Conservation (phyloP, 2,113 vertebrate genomes). For the Antennarius striatus region DNA sequence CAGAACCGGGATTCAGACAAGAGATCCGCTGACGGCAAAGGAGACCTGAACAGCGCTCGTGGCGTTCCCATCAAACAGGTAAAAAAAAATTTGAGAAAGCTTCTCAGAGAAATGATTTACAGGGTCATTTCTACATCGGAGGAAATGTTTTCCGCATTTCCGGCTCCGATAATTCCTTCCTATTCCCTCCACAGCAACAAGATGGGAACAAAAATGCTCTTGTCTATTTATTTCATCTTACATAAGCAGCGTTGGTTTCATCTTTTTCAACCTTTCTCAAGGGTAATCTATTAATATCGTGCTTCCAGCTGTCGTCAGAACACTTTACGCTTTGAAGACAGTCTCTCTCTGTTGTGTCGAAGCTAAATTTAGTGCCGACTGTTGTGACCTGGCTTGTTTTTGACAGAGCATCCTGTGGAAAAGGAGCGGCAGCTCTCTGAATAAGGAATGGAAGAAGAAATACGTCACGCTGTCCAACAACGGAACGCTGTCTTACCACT, state of each 20-base stretch:
- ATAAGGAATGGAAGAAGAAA: constrained; percentile 63
- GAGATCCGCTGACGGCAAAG: constrained; percentile 85
- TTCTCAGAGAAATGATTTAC: no score
- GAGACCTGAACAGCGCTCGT: constrained; percentile 81
- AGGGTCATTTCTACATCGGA: no score
- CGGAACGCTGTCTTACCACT: constrained; percentile 91
- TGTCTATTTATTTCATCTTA: constrained; percentile 50
- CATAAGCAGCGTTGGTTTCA: constrained; percentile 40
- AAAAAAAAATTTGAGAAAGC: no score
- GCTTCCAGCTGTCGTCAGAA: constrained; percentile 31
- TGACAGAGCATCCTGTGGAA: constrained; percentile 92
- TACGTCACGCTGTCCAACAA: constrained; percentile 92
- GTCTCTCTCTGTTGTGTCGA: not conserved
- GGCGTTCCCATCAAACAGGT: constrained; percentile 94
- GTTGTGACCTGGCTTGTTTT: not conserved
- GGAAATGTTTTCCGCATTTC: no score
- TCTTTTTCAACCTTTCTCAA: constrained; percentile 39
- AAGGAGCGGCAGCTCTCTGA: constrained; percentile 93
- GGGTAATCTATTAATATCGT: constrained; percentile 52
- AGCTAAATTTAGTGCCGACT: constrained; percentile 44
- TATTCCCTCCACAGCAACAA: constrained; percentile 12
- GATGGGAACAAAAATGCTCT: constrained; percentile 21
- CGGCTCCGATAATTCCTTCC: not conserved
- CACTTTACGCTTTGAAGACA: constrained; percentile 29
- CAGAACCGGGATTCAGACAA: constrained; percentile 92